A percentile compares a stretch with the other conserved stretches of the same genome.
Conservation (phyloP, 1,140 invertebrate species). For the Drosophila littoralis region DNA sequence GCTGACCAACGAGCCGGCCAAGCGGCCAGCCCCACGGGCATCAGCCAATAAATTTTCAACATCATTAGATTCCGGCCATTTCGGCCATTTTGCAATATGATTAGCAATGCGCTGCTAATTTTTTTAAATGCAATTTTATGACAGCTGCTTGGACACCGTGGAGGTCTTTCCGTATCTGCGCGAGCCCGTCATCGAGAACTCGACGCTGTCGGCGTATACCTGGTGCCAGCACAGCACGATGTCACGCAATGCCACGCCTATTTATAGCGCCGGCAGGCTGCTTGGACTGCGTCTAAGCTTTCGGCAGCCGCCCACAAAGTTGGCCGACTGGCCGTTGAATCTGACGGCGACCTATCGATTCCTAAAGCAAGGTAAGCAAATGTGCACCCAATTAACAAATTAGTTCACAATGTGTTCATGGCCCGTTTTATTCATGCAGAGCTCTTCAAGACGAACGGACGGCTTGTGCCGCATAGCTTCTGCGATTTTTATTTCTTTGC, state of each 20-base stretch:
- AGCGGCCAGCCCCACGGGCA: conserved; percentile 62
- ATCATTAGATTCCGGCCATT: conserved; percentile 64
- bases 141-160: conserved; percentile 82
- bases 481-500: conserved; percentile 84
- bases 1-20: conserved; percentile 68
- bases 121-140: conserved; percentile 59
- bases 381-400: not conserved
- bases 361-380: conserved; percentile 70
- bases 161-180: conserved; percentile 83
- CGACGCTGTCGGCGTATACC: conserved; percentile 71
- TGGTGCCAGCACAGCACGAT: conserved; percentile 72
- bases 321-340: conserved; percentile 60
- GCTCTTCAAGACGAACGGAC: conserved; percentile 72
- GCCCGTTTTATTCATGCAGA: conserved; percentile 34
- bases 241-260: conserved; percentile 67
- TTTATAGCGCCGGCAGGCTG: conserved; percentile 76
- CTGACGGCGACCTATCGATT: conserved; percentile 77
- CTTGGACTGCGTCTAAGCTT: conserved; percentile 73
- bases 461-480: conserved; percentile 73
- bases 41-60: conserved; percentile 79
- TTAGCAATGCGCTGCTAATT: conserved; percentile 7
- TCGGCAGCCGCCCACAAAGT: conserved; percentile 54
- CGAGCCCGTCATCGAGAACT: conserved; percentile 81
- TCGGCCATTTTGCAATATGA: conserved; percentile 38
- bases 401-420: not conserved